phyloP scores from a whole-genome alignment of 1,140 invertebrate genomes.

The Antheraea pernyi region DNA sequence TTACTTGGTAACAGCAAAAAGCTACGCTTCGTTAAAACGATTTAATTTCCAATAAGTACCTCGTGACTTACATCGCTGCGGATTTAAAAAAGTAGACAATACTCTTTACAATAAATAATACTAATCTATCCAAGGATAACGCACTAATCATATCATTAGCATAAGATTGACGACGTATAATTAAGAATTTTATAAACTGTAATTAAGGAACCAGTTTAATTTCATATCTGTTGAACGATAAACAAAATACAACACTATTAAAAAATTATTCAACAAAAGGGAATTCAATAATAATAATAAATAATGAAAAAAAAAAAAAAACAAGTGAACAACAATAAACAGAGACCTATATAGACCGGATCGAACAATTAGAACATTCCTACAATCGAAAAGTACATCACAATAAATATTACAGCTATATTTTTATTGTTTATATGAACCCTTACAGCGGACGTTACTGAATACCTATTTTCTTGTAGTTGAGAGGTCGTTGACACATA shows the following conservation, averaged over 20 bases:
- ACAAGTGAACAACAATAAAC: slow-evolving; percentile 38
- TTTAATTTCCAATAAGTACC: slow-evolving; percentile 54
- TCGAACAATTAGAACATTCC: slow-evolving; percentile 44
- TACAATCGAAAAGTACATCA: slow-evolving; percentile 44
- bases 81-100: slow-evolving; percentile 11
- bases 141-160: slow-evolving; percentile 35
- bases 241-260: not conserved
- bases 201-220: slow-evolving; percentile 23
- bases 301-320: slow-evolving; percentile 23
- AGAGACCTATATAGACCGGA: slow-evolving; percentile 34
- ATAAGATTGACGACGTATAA: slow-evolving; percentile 54
- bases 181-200: slow-evolving; percentile 57
- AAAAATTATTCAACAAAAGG: too few relatives aligned
- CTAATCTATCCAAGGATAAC: slow-evolving; percentile 26
- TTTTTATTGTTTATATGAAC: too few relatives aligned
- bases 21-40: slow-evolving; percentile 22
- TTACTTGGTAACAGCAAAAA: slow-evolving; percentile 18
- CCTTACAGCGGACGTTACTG: too few relatives aligned
- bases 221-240: slow-evolving; percentile 37
- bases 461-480: too few relatives aligned
- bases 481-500: too few relatives aligned
- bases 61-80: slow-evolving; percentile 18
- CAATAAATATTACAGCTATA: slow-evolving; percentile 54
- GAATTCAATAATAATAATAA: too few relatives aligned
- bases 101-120: slow-evolving; percentile 32